Percentiles rank a stretch among this genome's conserved stretches.
phyloP scores from a whole-genome alignment of 1,140 invertebrate species.

The Caenorhabditis inopinata region DNA sequence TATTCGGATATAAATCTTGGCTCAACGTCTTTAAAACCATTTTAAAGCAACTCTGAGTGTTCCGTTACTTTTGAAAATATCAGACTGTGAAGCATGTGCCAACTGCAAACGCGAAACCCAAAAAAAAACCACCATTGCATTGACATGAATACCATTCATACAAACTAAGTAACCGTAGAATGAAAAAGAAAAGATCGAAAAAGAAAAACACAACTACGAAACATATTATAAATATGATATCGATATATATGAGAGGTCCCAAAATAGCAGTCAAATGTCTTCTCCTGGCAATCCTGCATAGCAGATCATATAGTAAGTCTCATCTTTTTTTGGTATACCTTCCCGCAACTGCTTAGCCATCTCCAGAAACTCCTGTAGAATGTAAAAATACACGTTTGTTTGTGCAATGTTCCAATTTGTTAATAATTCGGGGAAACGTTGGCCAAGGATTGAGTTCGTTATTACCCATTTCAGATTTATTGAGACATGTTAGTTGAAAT shows the following conservation, averaged over 20 bases:
- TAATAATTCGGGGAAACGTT: too few relatives aligned
- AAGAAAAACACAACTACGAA: neutral
- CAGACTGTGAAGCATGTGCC: neutral
- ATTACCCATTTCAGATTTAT: constrained; percentile 25
- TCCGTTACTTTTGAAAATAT: too few relatives aligned
- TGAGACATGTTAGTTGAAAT: constrained; percentile 30
- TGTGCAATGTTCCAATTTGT: too few relatives aligned
- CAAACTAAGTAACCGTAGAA: neutral
- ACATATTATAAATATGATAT: neutral
- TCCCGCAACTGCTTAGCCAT: neutral
- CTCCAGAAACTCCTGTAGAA: constrained; percentile 7
- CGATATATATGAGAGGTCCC: too few relatives aligned
- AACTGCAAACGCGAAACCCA: neutral
- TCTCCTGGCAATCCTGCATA: constrained; percentile 3
- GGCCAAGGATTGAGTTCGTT: neutral
- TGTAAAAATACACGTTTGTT: neutral
- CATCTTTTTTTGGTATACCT: neutral
- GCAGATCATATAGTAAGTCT: neutral
- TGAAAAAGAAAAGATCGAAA: neutral
- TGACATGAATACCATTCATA: neutral
- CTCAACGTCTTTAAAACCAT: too few relatives aligned
- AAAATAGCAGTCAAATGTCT: too few relatives aligned
- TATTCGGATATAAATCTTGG: too few relatives aligned
- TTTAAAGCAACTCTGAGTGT: too few relatives aligned
- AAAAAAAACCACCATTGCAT: too few relatives aligned